Evolutionary conservation across 2,797 vertebrate species (phyloP), one percentile per base, ranked within the genome.

Genomic region (Liparis tanakae): DNA sequence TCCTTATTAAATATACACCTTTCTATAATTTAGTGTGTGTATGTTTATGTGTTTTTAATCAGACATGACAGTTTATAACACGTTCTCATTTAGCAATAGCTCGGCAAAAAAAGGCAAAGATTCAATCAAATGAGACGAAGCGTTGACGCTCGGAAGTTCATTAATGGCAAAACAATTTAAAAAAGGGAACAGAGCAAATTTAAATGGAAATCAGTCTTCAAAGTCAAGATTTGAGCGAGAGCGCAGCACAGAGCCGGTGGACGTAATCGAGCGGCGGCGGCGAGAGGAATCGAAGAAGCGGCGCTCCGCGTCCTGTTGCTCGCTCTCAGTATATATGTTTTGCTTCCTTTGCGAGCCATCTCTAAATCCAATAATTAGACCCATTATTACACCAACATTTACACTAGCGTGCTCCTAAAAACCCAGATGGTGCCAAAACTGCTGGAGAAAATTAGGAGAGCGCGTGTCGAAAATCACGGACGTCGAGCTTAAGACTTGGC

Each of bases 141-240:
- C 34, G 41, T 67, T 15, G 13, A 18, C 33, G 7, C 48, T 59
- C 41, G 50, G 41, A 75, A 53, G 65, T 70, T 56, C 15, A 70
- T 78, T 67, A 55, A 53, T 59, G n/a, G 50, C 58, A 66, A 74
- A 77, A 58, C 63, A 17, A 55, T 36, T 36, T 67, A 14, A 78
- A 14, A 78, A 71, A 79, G n/a, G 61, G 66, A 17, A 22, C 53
- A 30, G 44, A 62, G 63, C 22, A 43, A 50, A 81, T 73, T 53
- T 12, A 64, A 76, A 81, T 76, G 65, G 64, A 69, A 74, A 57
- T 67, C 51, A 73, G 41, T 69, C 36, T 61, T 58, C 8, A 25
- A 66, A 66, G 60, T 51, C 22, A 7, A 53, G 9, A 69, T 71
- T 61, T 61, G n/a, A 65, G 36, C 33, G 14, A 75, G 46, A 30